Evolutionary conservation across 37 sponge, comb jelly and placozoan species (phyloP).

Genomic region (Eunapius fragilis): DNA sequence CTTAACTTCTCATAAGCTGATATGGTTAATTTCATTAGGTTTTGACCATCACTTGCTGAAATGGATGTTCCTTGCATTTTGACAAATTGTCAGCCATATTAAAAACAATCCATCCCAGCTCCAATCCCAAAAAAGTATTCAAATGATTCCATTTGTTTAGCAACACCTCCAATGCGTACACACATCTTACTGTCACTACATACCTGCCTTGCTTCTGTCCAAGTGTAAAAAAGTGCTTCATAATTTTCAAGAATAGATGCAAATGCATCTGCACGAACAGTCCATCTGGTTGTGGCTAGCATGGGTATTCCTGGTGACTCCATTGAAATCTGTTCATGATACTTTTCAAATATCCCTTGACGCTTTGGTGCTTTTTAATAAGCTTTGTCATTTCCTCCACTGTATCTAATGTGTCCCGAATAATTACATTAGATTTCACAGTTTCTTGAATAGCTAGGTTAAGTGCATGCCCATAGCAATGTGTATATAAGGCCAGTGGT

Average conservation of each 20-base stretch:
- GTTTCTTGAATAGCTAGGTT: slow-evolving; percentile 56
- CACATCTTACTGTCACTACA: slow-evolving; percentile 44
- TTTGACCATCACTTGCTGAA: not conserved
- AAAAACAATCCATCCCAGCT: not conserved
- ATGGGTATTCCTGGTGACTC: slow-evolving; percentile 49
- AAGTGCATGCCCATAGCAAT: too few species aligned
- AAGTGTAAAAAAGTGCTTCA: slow-evolving; percentile 18
- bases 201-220: slow-evolving; percentile 18
- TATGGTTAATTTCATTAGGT: not conserved
- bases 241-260: slow-evolving; percentile 52
- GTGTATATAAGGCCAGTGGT: slow-evolving; percentile 45
- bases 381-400: slow-evolving; percentile 60
- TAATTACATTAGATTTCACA: slow-evolving; percentile 29
- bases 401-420: slow-evolving; percentile 49
- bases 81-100: slow-evolving; percentile 6
- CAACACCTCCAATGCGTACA: slow-evolving; percentile 54
- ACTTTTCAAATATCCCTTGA: slow-evolving; percentile 45
- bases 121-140: slow-evolving; percentile 55
- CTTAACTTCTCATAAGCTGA: not conserved
- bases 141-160: slow-evolving; percentile 55
- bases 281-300: slow-evolving; percentile 66
- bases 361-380: slow-evolving; percentile 65
- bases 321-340: slow-evolving; percentile 31
- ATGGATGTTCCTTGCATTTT: not conserved
- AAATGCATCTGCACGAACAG: slow-evolving; percentile 44